phyloP scores from a whole-genome alignment of 2,888 invertebrate genomes.

The Erannis defoliaria region DNA sequence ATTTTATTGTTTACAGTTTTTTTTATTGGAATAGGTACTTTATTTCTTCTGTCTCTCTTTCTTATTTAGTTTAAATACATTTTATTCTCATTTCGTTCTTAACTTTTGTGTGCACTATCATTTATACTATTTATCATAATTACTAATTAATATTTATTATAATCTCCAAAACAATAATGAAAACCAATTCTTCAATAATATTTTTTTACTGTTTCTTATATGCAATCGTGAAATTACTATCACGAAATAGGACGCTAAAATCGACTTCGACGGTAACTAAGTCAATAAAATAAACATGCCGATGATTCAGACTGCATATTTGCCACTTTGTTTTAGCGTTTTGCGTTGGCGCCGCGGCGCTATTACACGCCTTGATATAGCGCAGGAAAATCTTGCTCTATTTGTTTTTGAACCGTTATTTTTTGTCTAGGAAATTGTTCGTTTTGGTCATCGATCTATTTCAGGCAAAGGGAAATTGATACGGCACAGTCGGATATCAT shows the following conservation, averaged over 20 bases:
- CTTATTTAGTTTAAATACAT: no score
- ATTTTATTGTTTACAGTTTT: no score
- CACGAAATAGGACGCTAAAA: conserved; percentile 27
- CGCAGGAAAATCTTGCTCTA: conserved; percentile 24
- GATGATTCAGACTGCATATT: conserved; percentile 44
- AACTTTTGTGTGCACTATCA: no score
- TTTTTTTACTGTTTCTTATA: background rate
- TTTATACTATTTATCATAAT: no score
- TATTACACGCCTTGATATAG: conserved; percentile 31
- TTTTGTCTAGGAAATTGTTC: background rate
- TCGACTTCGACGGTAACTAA: conserved; percentile 38
- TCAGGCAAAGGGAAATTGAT: background rate
- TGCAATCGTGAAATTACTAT: conserved; percentile 5
- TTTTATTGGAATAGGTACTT: no score
- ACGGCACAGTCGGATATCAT: no score
- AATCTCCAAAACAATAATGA: no score
- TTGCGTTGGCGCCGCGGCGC: conserved; percentile 40
- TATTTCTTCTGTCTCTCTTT: no score
- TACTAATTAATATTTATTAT: no score
- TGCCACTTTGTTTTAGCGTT: conserved; percentile 45
- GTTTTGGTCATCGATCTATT: background rate
- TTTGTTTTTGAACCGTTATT: conserved; percentile 5
- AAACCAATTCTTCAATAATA: no score
- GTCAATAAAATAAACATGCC: conserved; percentile 58
- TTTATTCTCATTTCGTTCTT: no score